Conservation (phyloP, 2,113 vertebrate species). For the Oenanthe melanoleuca region DNA sequence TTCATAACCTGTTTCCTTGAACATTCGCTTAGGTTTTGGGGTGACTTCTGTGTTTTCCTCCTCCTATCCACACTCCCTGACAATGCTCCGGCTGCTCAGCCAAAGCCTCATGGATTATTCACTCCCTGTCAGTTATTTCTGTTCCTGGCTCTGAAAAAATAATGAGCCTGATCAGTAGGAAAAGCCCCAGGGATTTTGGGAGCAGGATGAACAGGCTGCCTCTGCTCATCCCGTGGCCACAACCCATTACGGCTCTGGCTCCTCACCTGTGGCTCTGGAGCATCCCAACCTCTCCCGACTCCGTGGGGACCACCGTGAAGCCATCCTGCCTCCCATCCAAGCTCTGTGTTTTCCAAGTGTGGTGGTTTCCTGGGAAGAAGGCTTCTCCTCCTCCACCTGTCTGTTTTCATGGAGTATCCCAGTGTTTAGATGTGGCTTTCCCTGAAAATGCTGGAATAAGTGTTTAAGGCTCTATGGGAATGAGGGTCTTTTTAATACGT, state of each 20-base stretch:
- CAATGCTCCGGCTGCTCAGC: background rate
- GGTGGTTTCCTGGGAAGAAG: background rate
- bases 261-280: background rate
- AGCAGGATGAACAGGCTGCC: background rate
- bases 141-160: conserved; percentile 35
- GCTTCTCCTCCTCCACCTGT: background rate
- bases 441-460: background rate
- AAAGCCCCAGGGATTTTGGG: background rate
- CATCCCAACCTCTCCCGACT: background rate
- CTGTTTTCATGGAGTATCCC: background rate
- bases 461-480: background rate
- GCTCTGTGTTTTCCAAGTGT: background rate
- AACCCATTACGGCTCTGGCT: background rate
- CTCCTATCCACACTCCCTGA: background rate
- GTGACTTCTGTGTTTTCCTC: background rate
- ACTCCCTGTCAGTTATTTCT: conserved; percentile 46
- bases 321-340: background rate
- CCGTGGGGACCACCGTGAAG: background rate
- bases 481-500: fast-evolving
- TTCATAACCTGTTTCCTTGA: background rate
- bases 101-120: conserved; percentile 64
- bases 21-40: background rate
- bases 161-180: background rate
- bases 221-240: background rate
- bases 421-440: background rate